Evolutionary conservation across 2,113 vertebrate species (phyloP), one percentile per base, ranked within the genome.

Genomic region (Amia ocellicauda): DNA sequence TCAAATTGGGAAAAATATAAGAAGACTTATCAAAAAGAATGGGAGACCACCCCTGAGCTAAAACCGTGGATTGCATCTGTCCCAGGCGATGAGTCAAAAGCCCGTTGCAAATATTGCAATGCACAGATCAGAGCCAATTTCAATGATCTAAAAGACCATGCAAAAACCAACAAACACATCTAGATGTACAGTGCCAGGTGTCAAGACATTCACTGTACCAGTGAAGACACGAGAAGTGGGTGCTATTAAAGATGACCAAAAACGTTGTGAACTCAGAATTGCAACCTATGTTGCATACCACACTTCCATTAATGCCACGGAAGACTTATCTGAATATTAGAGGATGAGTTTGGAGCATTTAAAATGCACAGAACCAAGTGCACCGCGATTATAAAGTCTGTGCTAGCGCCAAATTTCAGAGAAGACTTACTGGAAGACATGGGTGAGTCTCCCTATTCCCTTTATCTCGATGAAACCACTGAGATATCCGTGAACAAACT

Each of bases 341-440:
- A 58, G 3, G 59, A 68, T 20, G 55, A 69, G 26, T 49, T 41
- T 16, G 61, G 54, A 23, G 54, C 26, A 13, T 69, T 69, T 49
- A 40, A 69, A 23, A 64, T 69, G 62, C 55, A 69, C 67, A 64
- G 67, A 49, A 69, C 61, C 14, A 69, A 69, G 27, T 69, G 50
- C 29, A 60, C 55, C 0, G 54, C 60, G 17, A 29, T 63, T 9
- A 69, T 69, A 14, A 59, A 64, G 27, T 69, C 56, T 27, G 56
- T 69, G 19, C 61, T 63, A 14, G 42, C 59, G 28, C 50, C 29
- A 23, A 13, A 53, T 31, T 63, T 63, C 22, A 63, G 24, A 62
- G 9, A 56, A 4, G n/a, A n/a, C n/a, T n/a, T n/a, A n/a, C n/a
- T n/a, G n/a, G n/a, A n/a, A n/a, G n/a, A n/a, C n/a, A n/a, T n/a